These are phyloP conservation scores for Mythimna loreyi DNA, from an alignment of 2,888 invertebrate species.

Conservation along the genomic window DNA sequence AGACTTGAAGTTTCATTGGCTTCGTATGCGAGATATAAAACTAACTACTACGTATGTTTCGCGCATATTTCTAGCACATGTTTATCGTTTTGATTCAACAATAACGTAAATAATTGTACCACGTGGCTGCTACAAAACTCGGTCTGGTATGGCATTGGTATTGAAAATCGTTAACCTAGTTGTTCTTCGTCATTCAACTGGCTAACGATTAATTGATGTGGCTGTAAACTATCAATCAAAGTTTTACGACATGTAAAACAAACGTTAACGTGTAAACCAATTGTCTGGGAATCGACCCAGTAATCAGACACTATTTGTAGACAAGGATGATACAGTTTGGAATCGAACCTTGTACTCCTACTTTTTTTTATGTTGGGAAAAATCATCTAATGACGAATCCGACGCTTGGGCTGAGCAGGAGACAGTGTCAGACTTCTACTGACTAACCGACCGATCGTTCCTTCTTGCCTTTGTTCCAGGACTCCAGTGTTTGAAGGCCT, in stretches of 20 bases:
- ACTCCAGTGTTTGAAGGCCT: too few species aligned
- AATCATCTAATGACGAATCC: too few species aligned
- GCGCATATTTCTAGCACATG: slow-evolving; percentile 44
- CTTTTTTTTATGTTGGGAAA: too few species aligned
- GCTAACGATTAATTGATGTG: slow-evolving; percentile 84
- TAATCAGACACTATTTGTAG: slow-evolving; percentile 71
- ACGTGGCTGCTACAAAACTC: slow-evolving; percentile 59
- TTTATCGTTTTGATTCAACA: slow-evolving; percentile 55
- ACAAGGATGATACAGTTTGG: slow-evolving; percentile 32
- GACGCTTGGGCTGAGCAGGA: too few species aligned
- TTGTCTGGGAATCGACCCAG: slow-evolving; percentile 79
- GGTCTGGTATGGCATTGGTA: slow-evolving; percentile 71
- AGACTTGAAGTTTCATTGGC: slow-evolving; percentile 10
- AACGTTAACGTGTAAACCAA: slow-evolving; percentile 82
- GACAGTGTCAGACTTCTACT: too few species aligned
- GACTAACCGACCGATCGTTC: too few species aligned
- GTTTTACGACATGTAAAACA: slow-evolving; percentile 86
- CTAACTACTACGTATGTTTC: slow-evolving; percentile 2
- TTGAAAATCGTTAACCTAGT: slow-evolving; percentile 85
- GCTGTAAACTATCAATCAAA: slow-evolving; percentile 88
- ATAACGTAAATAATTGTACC: slow-evolving; percentile 68
- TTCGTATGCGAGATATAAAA: slow-evolving; percentile 19
- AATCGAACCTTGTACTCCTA: too few species aligned
- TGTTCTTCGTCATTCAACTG: slow-evolving; percentile 74
- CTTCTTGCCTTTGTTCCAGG: too few species aligned